Evolutionary conservation across 2,797 vertebrate genomes (phyloP), one percentile per base, ranked within the genome.

Genomic region (Lutjanus campechanus): DNA sequence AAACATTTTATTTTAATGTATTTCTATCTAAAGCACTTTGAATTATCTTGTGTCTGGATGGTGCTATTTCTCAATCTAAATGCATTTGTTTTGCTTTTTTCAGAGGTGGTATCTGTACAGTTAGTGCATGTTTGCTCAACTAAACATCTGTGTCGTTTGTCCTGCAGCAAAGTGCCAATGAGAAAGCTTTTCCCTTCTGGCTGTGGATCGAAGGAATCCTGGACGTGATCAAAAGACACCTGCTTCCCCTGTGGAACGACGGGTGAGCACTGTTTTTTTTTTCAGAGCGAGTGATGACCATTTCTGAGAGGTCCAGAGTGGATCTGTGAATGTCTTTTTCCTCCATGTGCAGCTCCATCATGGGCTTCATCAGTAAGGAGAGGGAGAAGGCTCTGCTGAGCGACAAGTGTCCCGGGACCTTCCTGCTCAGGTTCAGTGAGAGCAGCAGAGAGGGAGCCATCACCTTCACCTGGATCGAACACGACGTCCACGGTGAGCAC

Each of bases 141-240:
- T 49, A 19, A 53, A 41, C 2, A 0, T 47, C 10, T 8, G 29
- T 36, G 29, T 22, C 7, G 17, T 1, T 40, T 13, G n/a, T 73
- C 46, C 76, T 70, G 67, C 69, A 88, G 82, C 96, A 99, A 93
- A 97, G 97, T 20, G 90, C 97, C 73, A 98, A 95, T 4, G 98
- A 99, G 80, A 99, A 97, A 85, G 92, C 90, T 10, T 98, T 98
- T 55, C 93, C 98, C 11, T 99, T 99, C 93, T 99, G 98, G 98
- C 82, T 98, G 90, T 99, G 98, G 98, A 97, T 99, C 40, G 98
- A 99, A 82, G 97, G 97, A 20, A 98, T 99, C 90, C 93, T 99
- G 93, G 98, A 99, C 43, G 94, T 99, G 47, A 99, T 99, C 74
- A 99, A 98, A 85, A 96, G 98, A 60, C 97, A 99, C 83, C 96